These are phyloP conservation scores for Natrix natrix DNA, from an alignment of 2,797 vertebrate genomes.

Conservation along the genomic window DNA sequence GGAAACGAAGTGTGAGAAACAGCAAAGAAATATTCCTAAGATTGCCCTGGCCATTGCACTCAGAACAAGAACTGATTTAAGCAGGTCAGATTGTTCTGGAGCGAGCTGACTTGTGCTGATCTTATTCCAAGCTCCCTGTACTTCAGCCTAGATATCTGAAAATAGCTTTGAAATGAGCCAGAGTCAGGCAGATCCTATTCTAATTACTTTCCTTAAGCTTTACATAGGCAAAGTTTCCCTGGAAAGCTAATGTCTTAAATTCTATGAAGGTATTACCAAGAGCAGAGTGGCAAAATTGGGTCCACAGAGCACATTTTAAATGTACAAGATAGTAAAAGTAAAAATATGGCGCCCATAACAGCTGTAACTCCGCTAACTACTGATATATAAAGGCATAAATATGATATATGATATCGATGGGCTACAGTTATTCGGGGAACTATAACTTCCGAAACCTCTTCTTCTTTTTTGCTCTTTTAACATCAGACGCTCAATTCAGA, in stretches of 20 bases:
- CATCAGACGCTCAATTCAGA: not conserved
- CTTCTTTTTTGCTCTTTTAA: constrained; percentile 1
- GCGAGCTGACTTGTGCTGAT: not conserved
- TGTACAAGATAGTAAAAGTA: constrained; percentile 16
- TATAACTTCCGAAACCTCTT: not conserved
- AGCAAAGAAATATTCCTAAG: not conserved
- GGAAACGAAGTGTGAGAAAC: not conserved
- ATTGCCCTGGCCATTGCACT: not conserved
- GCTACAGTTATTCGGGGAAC: constrained; percentile 19
- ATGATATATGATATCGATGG: constrained; percentile 19
- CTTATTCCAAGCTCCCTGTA: not conserved
- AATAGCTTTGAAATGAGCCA: not conserved
- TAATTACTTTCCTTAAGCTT: not conserved
- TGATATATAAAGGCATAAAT: constrained; percentile 33
- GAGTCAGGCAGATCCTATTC: not conserved
- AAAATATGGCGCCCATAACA: constrained; percentile 20
- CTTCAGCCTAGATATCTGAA: not conserved
- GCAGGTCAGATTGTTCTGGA: not conserved
- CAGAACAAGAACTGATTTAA: not conserved
- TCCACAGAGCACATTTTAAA: constrained; percentile 21
- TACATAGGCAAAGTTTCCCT: not conserved
- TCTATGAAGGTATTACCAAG: not conserved
- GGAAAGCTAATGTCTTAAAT: constrained; percentile 13
- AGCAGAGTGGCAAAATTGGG: constrained; percentile 14
- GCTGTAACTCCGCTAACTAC: constrained; percentile 12